Evolutionary conservation across 2,113 vertebrate genomes (phyloP).

Genomic region (Triplophysa siluroides): DNA sequence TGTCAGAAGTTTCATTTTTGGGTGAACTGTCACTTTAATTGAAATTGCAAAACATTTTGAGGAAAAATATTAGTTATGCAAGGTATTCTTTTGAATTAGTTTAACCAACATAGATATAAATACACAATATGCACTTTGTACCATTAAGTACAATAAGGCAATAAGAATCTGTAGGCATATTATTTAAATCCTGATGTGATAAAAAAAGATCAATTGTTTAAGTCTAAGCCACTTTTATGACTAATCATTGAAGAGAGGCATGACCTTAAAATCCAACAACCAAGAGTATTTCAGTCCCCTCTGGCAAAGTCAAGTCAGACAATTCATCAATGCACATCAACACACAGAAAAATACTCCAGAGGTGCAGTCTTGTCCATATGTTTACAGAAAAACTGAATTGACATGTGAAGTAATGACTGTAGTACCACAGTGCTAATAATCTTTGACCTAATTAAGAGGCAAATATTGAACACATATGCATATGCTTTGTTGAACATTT

Average conservation of each 20-base stretch:
- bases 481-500: constrained; percentile 23
- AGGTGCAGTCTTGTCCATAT: background rate
- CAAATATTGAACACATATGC: constrained; percentile 2
- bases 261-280: constrained; percentile 12
- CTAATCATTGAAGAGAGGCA: background rate
- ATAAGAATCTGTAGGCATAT: too few relatives aligned
- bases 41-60: too few relatives aligned
- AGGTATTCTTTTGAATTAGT: too few relatives aligned
- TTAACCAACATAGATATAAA: too few relatives aligned
- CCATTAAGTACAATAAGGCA: too few relatives aligned
- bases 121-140: too few relatives aligned
- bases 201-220: background rate
- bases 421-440: constrained; percentile 8
- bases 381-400: constrained; percentile 1
- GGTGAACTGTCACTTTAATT: too few relatives aligned
- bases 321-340: background rate
- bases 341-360: background rate
- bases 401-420: background rate
- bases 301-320: constrained; percentile 12
- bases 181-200: background rate
- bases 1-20: too few relatives aligned
- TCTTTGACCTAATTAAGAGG: background rate
- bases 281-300: background rate
- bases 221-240: background rate
- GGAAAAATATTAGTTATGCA: too few relatives aligned